Evolutionary conservation across 2,113 vertebrate genomes (phyloP).

Genomic region (Podarcis raffonei): DNA sequence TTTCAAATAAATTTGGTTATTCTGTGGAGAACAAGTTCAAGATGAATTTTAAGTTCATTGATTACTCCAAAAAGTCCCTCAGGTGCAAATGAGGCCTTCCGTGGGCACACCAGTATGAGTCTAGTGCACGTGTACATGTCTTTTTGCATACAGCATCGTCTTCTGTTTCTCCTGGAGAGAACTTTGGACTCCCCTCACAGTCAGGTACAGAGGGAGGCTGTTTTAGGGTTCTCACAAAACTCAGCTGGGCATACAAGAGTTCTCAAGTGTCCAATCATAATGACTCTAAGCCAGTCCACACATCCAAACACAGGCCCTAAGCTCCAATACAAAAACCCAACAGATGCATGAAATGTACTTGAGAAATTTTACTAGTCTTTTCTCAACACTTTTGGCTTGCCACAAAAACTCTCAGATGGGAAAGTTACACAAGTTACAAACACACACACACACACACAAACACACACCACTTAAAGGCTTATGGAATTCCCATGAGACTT

Average conservation of each 20-base stretch:
- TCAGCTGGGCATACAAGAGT: neutral
- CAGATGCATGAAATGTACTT: neutral
- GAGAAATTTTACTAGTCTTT: neutral
- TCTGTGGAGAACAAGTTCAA: neutral
- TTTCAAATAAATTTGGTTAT: neutral
- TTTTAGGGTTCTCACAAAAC: neutral
- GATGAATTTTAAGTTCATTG: neutral
- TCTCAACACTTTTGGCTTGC: neutral
- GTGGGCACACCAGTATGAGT: neutral
- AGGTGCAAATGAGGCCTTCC: neutral
- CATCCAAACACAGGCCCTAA: neutral
- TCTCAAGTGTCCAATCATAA: neutral
- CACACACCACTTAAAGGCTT: neutral
- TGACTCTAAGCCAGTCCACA: neutral
- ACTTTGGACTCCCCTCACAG: neutral
- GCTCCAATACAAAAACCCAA: neutral
- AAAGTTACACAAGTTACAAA: no score
- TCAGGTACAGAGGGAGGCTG: neutral
- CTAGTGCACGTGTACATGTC: neutral
- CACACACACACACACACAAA: no score
- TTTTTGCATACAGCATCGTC: neutral
- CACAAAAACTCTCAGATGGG: neutral
- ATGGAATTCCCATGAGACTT: neutral
- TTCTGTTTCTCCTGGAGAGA: no score
- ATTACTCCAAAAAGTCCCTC: neutral